These are phyloP conservation scores for Agrochola lota DNA, from an alignment of 2,888 invertebrate species.

Conservation along the genomic window DNA sequence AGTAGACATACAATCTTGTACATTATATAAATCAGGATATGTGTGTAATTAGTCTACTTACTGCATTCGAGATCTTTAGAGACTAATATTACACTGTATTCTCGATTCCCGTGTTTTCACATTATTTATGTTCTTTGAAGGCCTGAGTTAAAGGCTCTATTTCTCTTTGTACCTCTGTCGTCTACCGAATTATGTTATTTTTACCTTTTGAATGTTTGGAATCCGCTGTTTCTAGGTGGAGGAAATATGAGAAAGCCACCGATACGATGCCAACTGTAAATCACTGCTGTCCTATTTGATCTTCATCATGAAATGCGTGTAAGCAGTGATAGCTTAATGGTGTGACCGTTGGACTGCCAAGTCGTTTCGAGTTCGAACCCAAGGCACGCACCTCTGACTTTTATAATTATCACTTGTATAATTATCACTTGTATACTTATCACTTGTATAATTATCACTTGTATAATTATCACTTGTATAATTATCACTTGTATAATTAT, in stretches of 20 bases:
- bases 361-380: no score
- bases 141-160: neutral
- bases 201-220: neutral
- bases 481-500: no score
- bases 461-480: no score
- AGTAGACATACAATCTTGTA: neutral
- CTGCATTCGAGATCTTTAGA: neutral
- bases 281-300: conserved; percentile 1
- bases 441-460: no score
- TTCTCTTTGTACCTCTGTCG: neutral
- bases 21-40: no score
- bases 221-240: neutral
- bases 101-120: neutral
- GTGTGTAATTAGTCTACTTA: neutral
- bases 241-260: neutral
- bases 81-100: neutral
- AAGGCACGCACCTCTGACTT: no score
- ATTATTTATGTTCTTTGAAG: neutral
- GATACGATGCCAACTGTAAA: conserved; percentile 4
- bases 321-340: no score
- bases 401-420: no score
- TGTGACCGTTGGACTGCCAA: no score
- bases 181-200: neutral
- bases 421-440: no score
- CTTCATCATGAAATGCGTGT: neutral